phyloP scores from a whole-genome alignment of 2,797 vertebrate species.

The Echeneis naucrates region DNA sequence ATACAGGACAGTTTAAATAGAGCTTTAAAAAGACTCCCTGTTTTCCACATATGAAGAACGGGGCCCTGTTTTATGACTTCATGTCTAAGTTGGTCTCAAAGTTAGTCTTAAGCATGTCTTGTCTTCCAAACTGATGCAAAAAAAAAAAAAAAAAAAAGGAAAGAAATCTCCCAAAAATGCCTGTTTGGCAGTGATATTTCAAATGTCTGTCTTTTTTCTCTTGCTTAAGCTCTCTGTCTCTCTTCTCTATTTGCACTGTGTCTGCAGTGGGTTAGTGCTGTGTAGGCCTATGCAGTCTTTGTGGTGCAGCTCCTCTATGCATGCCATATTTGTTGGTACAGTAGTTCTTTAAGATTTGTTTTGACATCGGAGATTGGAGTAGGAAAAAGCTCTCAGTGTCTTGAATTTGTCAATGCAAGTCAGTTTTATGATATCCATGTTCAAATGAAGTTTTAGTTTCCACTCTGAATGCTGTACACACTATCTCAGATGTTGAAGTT shows the following conservation, averaged over 20 bases:
- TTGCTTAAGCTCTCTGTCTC: constrained; percentile 46
- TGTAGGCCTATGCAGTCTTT: constrained; percentile 73
- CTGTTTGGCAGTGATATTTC: constrained; percentile 60
- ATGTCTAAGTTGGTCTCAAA: constrained; percentile 62
- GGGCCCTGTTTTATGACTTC: constrained; percentile 48
- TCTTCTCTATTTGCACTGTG: constrained; percentile 64
- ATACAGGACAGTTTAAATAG: too few species aligned
- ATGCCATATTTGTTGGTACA: constrained; percentile 80
- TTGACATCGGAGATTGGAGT: constrained; percentile 37
- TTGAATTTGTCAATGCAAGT: constrained; percentile 50
- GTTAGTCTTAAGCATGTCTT: constrained; percentile 71
- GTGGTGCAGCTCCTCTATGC: constrained; percentile 83
- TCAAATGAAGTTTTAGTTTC: constrained; percentile 45
- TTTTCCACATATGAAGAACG: background rate
- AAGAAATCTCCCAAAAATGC: constrained; percentile 19
- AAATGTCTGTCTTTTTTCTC: constrained; percentile 44
- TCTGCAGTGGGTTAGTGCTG: constrained; percentile 74
- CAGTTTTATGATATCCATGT: constrained; percentile 42
- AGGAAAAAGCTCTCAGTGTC: constrained; percentile 30
- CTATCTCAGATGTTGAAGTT: constrained; percentile 39
- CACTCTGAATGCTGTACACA: constrained; percentile 44
- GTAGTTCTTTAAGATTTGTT: constrained; percentile 67
- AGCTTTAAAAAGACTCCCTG: background rate
- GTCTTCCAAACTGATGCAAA: constrained; percentile 82
- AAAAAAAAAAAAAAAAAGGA: constrained; percentile 50